Base-by-base conservation (phyloP, 2,113 vertebrate genomes). In the Corynorhinus townsendii region DNA sequence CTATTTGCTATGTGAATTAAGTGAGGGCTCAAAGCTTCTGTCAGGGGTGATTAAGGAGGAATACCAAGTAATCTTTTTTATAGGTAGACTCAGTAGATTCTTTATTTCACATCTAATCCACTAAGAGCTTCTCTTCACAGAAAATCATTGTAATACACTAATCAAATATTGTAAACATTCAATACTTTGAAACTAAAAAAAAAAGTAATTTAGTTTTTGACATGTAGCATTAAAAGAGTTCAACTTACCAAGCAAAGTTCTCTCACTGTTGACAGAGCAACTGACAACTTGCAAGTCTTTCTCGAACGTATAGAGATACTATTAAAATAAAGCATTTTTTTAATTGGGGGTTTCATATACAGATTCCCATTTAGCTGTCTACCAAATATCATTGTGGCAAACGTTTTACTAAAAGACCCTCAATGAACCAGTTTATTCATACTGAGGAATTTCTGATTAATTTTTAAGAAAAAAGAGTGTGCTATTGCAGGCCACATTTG, bases 221-320 rank as follows among this genome's bases (percentile, higher is more conserved):
- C 11, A 59, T 38, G 33, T 71, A 90, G 62, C 64, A 66, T 91
- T 71, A 94, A 91, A 92, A 68, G 90, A 89, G 15, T 52, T 8
- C 11, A 94, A 96, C 98, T 99, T 98, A 99, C 99, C 99, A 95
- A 99, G 96, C 95, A 99, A 98, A 0, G 99, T 99, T 97, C 98
- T 99, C 96, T 99, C 99, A 82, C 95, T 98, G 98, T 99, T 99
- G 95, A 99, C 89, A 0, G 99, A 99, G 94, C 99, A 99, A 97
- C 99, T 99, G 98, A 99, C 98, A 95, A 99, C 98, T 95, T 94
- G 98, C 81, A 99, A 98, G 96, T 99, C 98, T 98, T 98, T 99
- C 98, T 99, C 99, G 98, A 99, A 99, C 30, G 98, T 98, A 97
- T 99, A 99, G 79, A 99, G 98, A 91, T 99, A 98, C 99, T 99